Conservation (phyloP, 1,140 invertebrate species). For the Calosoma granatense region DNA sequence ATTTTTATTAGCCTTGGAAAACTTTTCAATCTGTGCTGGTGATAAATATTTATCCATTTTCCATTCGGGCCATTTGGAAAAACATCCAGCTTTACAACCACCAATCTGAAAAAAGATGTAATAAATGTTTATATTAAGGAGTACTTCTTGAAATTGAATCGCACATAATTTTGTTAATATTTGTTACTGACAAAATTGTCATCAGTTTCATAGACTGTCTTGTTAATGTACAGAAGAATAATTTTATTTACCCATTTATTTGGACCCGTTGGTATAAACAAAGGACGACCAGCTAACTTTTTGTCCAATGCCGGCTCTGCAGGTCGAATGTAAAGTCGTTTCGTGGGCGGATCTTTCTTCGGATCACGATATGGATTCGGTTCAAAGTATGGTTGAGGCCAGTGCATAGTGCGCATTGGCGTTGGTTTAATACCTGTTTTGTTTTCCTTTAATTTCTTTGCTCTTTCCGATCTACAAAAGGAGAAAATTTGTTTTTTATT, state of each 20-base stretch:
- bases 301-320: conserved; percentile 8
- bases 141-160: no score
- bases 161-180: no score
- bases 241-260: conserved; percentile 25
- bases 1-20: neutral
- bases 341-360: conserved; percentile 18
- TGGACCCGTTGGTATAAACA: conserved; percentile 27
- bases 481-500: neutral
- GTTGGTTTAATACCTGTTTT: no score
- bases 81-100: conserved; percentile 29
- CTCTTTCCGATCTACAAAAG: conserved; percentile 12
- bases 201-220: no score
- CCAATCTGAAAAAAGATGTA: conserved; percentile 27
- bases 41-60: conserved; percentile 21
- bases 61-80: conserved; percentile 26
- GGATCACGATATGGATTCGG: conserved; percentile 26
- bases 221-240: no score
- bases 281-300: conserved; percentile 9
- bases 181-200: no score
- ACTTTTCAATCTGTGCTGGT: conserved; percentile 15
- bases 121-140: no score
- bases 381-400: conserved; percentile 25
- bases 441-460: conserved; percentile 13
- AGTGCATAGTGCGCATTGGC: conserved; percentile 21
- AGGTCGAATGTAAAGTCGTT: conserved; percentile 23